Evolutionary conservation across 2,888 invertebrate species (phyloP).

Genomic region (Hanleya hanleyi): DNA sequence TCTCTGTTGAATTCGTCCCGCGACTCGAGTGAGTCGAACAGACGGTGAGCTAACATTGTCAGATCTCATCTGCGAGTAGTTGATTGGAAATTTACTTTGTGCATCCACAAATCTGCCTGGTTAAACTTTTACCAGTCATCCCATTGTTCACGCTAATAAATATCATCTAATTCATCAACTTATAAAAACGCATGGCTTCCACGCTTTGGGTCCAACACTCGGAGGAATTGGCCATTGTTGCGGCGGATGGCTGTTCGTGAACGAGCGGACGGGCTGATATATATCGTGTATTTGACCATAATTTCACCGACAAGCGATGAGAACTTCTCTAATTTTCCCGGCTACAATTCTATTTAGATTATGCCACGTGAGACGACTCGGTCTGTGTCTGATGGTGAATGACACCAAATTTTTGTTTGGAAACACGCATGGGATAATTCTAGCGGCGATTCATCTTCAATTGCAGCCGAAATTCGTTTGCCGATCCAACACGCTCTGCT

Average conservation of each 20-base stretch:
- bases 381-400: background rate
- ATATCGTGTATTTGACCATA: background rate
- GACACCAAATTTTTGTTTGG: background rate
- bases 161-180: constrained; percentile 12
- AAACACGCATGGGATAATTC: constrained; percentile 9
- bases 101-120: background rate
- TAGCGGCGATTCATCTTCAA: background rate
- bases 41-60: no score
- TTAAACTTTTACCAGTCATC: background rate
- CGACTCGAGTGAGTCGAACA: no score
- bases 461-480: background rate
- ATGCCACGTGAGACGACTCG: background rate
- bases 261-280: background rate
- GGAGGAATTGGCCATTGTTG: no score
- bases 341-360: constrained; percentile 6
- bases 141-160: background rate
- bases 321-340: constrained; percentile 9
- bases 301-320: background rate
- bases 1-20: no score
- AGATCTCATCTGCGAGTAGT: no score
- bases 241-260: no score
- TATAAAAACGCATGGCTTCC: constrained; percentile 4
- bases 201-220: no score
- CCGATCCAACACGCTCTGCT: background rate
- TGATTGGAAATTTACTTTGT: background rate